These are phyloP conservation scores for Calyptomena viridis DNA, from an alignment of 2,113 vertebrate species.

Conservation along the genomic window DNA sequence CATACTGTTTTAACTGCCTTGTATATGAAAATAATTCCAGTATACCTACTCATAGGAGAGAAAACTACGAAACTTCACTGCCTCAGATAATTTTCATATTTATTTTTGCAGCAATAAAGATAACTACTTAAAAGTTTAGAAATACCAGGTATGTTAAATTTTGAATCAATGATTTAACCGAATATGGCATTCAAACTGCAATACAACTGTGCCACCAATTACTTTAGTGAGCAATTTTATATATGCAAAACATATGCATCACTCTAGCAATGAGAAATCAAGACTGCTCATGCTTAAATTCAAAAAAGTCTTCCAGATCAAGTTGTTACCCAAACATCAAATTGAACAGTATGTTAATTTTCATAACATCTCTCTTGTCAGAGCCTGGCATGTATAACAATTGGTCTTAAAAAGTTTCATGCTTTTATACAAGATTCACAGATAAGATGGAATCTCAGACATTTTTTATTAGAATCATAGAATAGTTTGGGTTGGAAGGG, in stretches of 20 bases:
- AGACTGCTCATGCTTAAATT: not conserved
- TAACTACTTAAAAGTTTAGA: not conserved
- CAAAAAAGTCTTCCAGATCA: not conserved
- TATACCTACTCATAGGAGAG: not conserved
- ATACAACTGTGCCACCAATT: not conserved
- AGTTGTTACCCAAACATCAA: not conserved
- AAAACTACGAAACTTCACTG: not conserved
- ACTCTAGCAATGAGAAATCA: not conserved
- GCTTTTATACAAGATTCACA: not conserved
- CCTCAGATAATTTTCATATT: not conserved
- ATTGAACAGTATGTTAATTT: not conserved
- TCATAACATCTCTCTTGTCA: not conserved
- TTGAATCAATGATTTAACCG: not conserved
- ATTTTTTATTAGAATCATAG: not conserved
- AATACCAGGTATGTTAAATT: not conserved
- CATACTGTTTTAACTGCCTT: not conserved
- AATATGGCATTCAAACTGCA: not conserved
- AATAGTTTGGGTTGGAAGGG: not conserved
- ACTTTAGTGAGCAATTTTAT: not conserved
- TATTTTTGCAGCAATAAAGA: not conserved
- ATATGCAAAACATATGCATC: rapidly evolving
- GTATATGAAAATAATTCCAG: not conserved
- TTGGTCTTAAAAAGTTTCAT: not conserved
- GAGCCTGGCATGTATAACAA: not conserved
- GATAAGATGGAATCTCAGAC: not conserved